Evolutionary conservation across 2,113 vertebrate genomes (phyloP).

Genomic region (Cheilinus undulatus): DNA sequence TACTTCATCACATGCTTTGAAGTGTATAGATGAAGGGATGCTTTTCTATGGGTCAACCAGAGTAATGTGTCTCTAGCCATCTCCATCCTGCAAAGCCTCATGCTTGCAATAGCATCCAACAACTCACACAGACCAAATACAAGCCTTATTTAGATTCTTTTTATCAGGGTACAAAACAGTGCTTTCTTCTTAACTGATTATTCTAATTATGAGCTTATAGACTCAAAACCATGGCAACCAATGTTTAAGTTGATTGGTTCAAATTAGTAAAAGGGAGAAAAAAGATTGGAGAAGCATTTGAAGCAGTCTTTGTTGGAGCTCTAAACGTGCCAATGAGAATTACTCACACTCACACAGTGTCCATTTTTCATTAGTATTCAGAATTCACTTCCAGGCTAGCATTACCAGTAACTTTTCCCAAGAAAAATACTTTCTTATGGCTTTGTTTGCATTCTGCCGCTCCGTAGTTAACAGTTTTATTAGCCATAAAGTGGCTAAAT

Average conservation of each 20-base stretch:
- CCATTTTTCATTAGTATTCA: too few relatives aligned
- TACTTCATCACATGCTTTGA: conserved; percentile 72
- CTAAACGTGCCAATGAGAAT: conserved; percentile 52
- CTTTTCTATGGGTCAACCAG: conserved; percentile 55
- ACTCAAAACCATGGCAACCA: conserved; percentile 75
- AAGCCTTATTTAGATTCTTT: conserved; percentile 48
- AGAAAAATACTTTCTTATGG: too few relatives aligned
- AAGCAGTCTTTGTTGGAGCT: conserved; percentile 52
- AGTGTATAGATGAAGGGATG: conserved; percentile 66
- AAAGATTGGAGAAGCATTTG: conserved; percentile 45
- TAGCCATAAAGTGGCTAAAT: neutral
- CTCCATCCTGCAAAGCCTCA: conserved; percentile 48
- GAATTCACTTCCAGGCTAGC: too few relatives aligned
- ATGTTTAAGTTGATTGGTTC: conserved; percentile 63
- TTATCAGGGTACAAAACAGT: conserved; percentile 50
- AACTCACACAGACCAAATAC: neutral
- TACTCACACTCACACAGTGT: neutral
- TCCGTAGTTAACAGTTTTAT: neutral
- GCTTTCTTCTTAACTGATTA: conserved; percentile 72
- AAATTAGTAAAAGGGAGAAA: conserved; percentile 48
- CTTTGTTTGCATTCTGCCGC: too few relatives aligned
- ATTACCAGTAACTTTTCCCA: too few relatives aligned
- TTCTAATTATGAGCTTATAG: conserved; percentile 64
- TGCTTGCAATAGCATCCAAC: conserved; percentile 26
- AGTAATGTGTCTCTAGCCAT: conserved; percentile 58